A percentile compares a stretch with the other conserved stretches of the same genome.
These are phyloP conservation scores for Troides aeacus DNA, from an alignment of 2,888 invertebrate genomes.

Conservation along the genomic window DNA sequence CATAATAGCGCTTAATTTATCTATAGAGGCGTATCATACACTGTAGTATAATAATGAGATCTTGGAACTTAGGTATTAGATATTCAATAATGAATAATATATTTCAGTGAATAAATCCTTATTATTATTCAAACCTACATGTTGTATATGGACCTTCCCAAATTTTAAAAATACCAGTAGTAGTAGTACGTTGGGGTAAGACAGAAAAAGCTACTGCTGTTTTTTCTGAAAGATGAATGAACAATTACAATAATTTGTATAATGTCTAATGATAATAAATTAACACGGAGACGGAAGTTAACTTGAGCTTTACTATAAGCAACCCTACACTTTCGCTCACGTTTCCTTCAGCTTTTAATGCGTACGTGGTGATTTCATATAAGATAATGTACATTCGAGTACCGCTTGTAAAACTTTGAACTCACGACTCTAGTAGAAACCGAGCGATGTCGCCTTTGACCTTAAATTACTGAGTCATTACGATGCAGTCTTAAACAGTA, in stretches of 20 bases:
- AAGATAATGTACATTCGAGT: constrained; percentile 41
- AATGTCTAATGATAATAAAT: not conserved
- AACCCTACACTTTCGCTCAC: constrained; percentile 61
- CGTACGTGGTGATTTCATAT: constrained; percentile 60
- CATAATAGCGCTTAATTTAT: too few relatives aligned
- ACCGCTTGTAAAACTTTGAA: constrained; percentile 29
- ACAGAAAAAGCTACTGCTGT: too few relatives aligned
- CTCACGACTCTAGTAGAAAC: constrained; percentile 29
- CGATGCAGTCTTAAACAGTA: not conserved
- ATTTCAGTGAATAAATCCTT: too few relatives aligned
- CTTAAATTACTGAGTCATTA: constrained; percentile 6
- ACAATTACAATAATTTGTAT: not conserved
- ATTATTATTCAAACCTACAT: too few relatives aligned
- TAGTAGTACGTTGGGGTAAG: too few relatives aligned
- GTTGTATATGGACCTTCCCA: too few relatives aligned
- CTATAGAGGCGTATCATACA: too few relatives aligned
- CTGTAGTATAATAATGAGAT: too few relatives aligned
- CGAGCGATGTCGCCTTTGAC: constrained; percentile 3
- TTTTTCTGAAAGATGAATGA: too few relatives aligned
- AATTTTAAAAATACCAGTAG: too few relatives aligned
- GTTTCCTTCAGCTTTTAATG: constrained; percentile 55
- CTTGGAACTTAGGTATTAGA: too few relatives aligned
- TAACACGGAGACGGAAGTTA: not conserved
- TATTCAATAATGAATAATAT: too few relatives aligned
- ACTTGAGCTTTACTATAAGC: not conserved